phyloP scores from a whole-genome alignment of 2,888 invertebrate genomes.

The Drymonia ruficornis region DNA sequence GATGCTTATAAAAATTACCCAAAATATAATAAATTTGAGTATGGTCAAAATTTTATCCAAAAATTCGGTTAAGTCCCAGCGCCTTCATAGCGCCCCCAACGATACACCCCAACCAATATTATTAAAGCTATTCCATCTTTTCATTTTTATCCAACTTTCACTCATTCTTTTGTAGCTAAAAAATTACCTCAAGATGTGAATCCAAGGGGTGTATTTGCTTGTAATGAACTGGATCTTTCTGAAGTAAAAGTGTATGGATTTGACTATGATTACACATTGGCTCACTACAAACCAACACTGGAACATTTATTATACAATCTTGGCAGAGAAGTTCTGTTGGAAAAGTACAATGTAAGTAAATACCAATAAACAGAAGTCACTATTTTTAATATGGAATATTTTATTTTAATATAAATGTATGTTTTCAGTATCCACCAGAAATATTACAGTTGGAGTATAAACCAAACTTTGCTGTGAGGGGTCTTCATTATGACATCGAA shows the following conservation, averaged over 20 bases:
- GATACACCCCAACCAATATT: too few species aligned
- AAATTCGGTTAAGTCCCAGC: too few species aligned
- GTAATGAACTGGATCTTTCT: constrained; percentile 96
- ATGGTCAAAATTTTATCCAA: too few species aligned
- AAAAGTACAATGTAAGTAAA: constrained; percentile 92
- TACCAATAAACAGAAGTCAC: constrained; percentile 4
- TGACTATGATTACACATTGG: constrained; percentile 99
- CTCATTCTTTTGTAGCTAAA: constrained; percentile 88
- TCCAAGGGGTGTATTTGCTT: constrained; percentile 95
- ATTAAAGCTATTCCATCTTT: constrained; percentile 1
- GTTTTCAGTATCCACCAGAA: constrained; percentile 93
- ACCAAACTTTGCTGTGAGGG: constrained; percentile 97
- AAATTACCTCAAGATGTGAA: constrained; percentile 95
- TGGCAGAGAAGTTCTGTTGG: constrained; percentile 93
- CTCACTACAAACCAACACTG: constrained; percentile 95
- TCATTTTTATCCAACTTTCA: too few species aligned
- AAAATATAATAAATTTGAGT: too few species aligned
- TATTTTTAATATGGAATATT: constrained; percentile 7
- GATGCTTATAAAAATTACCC: too few species aligned
- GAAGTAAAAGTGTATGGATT: constrained; percentile 98
- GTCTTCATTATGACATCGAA: constrained; percentile 98
- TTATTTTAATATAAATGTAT: too few species aligned
- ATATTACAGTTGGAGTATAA: constrained; percentile 93
- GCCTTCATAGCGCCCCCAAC: too few species aligned
- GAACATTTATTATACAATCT: constrained; percentile 96